Conservation (phyloP, 1,140 invertebrate genomes). For the Bombus sibiricus region DNA sequence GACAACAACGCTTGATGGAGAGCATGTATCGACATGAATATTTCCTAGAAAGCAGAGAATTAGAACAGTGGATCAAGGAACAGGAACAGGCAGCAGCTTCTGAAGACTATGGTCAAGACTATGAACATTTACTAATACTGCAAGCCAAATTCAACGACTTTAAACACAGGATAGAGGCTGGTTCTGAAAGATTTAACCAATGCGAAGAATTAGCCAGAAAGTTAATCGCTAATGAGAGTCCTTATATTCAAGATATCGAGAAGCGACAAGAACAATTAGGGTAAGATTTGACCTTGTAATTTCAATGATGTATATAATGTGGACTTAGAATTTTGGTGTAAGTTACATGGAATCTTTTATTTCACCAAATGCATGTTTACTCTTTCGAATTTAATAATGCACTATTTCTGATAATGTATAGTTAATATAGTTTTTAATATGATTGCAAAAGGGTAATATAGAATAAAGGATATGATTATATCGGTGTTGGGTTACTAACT, state of each 20-base stretch:
- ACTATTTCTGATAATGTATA: neutral
- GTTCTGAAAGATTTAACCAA: conserved; percentile 95
- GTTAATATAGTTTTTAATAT: conserved; percentile 15
- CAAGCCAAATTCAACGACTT: conserved; percentile 98
- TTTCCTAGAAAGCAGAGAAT: conserved; percentile 93
- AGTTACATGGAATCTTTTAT: neutral
- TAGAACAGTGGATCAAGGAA: conserved; percentile 97
- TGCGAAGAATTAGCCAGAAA: conserved; percentile 96
- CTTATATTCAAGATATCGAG: conserved; percentile 94
- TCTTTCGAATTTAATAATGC: neutral
- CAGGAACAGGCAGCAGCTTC: conserved; percentile 94
- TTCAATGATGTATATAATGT: neutral
- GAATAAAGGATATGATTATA: neutral
- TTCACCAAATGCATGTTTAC: conserved; percentile 17
- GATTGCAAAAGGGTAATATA: neutral
- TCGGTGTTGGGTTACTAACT: conserved; percentile 72
- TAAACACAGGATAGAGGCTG: conserved; percentile 94
- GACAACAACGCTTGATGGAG: conserved; percentile 94
- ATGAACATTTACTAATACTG: conserved; percentile 95
- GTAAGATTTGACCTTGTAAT: conserved; percentile 83
- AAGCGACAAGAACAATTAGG: conserved; percentile 93
- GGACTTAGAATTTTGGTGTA: neutral
- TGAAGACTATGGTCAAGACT: conserved; percentile 98
- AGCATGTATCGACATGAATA: conserved; percentile 97
- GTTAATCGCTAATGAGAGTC: conserved; percentile 93